Evolutionary conservation across 2,888 invertebrate species (phyloP).

Genomic region (Xestobium rufovillosum): DNA sequence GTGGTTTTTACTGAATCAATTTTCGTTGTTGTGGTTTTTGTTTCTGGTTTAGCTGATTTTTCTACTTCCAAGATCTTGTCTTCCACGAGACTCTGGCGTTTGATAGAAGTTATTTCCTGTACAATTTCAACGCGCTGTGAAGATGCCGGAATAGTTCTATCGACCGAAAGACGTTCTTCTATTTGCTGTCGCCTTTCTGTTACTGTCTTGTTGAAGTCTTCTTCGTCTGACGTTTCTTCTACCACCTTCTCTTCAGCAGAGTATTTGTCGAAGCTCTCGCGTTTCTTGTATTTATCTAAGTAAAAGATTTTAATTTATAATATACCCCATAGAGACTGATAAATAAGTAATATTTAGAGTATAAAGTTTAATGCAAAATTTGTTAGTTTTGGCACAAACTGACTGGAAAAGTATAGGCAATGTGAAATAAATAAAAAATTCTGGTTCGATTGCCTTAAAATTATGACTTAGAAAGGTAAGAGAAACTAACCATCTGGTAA

Average conservation of each 20-base stretch:
- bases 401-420: no score
- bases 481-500: no score
- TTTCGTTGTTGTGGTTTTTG: slow-evolving; percentile 37
- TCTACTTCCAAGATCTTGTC: slow-evolving; percentile 51
- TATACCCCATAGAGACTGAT: no score
- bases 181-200: slow-evolving; percentile 72
- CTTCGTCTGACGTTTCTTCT: slow-evolving; percentile 52
- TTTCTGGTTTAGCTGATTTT: slow-evolving; percentile 39
- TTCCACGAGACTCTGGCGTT: slow-evolving; percentile 52
- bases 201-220: slow-evolving; percentile 60
- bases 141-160: slow-evolving; percentile 62
- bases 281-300: slow-evolving; percentile 22
- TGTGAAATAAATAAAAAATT: no score
- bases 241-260: slow-evolving; percentile 72
- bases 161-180: slow-evolving; percentile 62
- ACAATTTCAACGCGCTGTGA: slow-evolving; percentile 66
- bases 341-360: no score
- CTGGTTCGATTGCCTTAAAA: no score
- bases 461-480: no score
- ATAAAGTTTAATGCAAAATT: no score
- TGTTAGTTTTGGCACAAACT: no score
- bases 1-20: slow-evolving; percentile 29
- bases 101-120: slow-evolving; percentile 65
- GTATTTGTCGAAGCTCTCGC: slow-evolving; percentile 64
- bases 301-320: no score